phyloP scores from a whole-genome alignment of 92 coral and sea anemone species.

The Meandrina meandrites region DNA sequence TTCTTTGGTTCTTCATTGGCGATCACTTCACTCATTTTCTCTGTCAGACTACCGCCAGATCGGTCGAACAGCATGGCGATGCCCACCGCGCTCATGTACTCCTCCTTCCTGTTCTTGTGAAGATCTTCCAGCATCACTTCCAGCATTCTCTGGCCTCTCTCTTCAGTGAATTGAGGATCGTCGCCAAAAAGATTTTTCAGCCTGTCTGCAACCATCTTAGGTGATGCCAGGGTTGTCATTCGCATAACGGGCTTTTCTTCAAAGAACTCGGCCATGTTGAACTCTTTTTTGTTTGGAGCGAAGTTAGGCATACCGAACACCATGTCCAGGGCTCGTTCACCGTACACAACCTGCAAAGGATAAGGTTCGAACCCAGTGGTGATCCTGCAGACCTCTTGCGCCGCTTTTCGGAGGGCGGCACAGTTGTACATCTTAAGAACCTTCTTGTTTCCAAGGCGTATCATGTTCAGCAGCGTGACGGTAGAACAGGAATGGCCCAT shows the following conservation, averaged over 20 bases:
- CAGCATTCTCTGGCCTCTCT: constrained; percentile 69
- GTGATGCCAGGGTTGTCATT: constrained; percentile 74
- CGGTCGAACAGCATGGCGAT: constrained; percentile 74
- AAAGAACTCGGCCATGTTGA: constrained; percentile 74
- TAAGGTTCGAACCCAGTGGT: constrained; percentile 71
- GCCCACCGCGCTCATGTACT: constrained; percentile 79
- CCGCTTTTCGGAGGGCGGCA: constrained; percentile 64
- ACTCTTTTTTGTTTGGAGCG: constrained; percentile 64
- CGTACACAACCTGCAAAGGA: constrained; percentile 69
- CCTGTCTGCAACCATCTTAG: constrained; percentile 63
- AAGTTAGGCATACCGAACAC: constrained; percentile 65
- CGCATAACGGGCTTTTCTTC: constrained; percentile 77
- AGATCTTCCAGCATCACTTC: constrained; percentile 83
- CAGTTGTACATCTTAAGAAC: constrained; percentile 66
- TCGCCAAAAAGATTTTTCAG: constrained; percentile 65
- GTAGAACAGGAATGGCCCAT: constrained; percentile 61
- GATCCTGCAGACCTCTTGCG: constrained; percentile 62
- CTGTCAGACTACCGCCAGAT: constrained; percentile 76
- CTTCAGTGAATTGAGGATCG: constrained; percentile 72
- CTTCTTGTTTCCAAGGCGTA: constrained; percentile 64
- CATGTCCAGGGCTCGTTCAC: constrained; percentile 79
- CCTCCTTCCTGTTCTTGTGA: constrained; percentile 70
- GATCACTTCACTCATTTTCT: constrained; percentile 56
- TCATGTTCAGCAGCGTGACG: constrained; percentile 62
- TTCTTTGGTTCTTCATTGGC: constrained; percentile 48